phyloP scores from a whole-genome alignment of 2,113 vertebrate genomes.

The Periophthalmus modestus region DNA sequence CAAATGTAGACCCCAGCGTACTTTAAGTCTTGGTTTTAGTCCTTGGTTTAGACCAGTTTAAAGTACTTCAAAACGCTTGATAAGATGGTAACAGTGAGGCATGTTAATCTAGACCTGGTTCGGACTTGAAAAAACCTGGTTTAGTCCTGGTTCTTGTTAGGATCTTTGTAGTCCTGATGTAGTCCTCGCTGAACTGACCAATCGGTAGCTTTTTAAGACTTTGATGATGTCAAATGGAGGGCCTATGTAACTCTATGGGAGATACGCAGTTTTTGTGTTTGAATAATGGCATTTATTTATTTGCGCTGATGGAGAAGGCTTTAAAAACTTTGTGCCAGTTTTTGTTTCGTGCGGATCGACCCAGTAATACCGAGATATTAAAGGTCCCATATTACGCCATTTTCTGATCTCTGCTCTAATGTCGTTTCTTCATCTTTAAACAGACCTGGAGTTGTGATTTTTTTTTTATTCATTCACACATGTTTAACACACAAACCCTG shows the following conservation, averaged over 20 bases:
- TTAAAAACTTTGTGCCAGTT: not conserved
- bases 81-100: not conserved
- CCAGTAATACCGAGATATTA: not conserved
- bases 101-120: not conserved
- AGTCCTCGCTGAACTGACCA: no score
- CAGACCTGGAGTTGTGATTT: no score
- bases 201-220: not conserved
- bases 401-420: no score
- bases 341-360: not conserved
- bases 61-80: not conserved
- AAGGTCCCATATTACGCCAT: not conserved
- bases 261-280: no score
- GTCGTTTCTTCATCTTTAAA: no score
- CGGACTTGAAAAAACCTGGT: not conserved
- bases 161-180: not conserved
- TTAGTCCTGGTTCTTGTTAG: not conserved
- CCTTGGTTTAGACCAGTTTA: not conserved
- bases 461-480: no score
- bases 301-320: not conserved
- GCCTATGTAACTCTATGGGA: not conserved
- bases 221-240: not conserved
- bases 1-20: not conserved
- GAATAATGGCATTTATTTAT: no score
- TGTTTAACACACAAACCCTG: no score
- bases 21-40: not conserved